Evolutionary conservation across 2,888 invertebrate genomes (phyloP), one percentile per base, ranked within the genome.

Genomic region (Calliopum simillimum): DNA sequence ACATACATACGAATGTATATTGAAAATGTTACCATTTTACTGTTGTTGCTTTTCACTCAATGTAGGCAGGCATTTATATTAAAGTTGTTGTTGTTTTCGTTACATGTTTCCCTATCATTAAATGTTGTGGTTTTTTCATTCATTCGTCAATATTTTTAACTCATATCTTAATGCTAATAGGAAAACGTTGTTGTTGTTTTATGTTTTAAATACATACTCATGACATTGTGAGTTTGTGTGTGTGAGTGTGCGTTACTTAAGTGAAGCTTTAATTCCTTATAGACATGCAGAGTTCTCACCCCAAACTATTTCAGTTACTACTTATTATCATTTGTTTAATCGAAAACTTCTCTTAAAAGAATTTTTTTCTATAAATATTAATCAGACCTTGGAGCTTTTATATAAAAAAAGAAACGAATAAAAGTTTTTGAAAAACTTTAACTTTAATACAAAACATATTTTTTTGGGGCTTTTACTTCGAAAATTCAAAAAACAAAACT

Each of bases 91-190:
- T 56, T 56, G 14, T 56, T 56, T 51, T 51, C n/a, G 19, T 51
- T 11, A 16, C 51, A 51, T 51, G 51, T 21, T 16, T 51, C 4
- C 51, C 51, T 21, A 5, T 16, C 51, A 51, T 51, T 51, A 51
- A 51, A 51, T 51, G 51, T 19, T 16, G 51, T 16, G 51, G 51
- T 16, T 16, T 51, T 51, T 21, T 55, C 53, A 55, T 21, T 55
- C 5, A 19, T 55, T 21, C 55, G 21, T 56, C 55, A 23, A 23
- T 56, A 56, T 56, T 56, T 56, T 56, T 19, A 14, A 25, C 55
- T 56, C 55, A 56, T 56, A 56, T 56, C 55, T 25, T 56, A 25
- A 56, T 56, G 55, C 14, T 56, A 23, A 56, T 56, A 23, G 55
- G 2, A 23, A 13, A 5, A 16, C 53, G 14, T 3, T 56, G 21